Base-by-base conservation (phyloP, 2,113 vertebrate species). In the Paramormyrops kingsleyae region DNA sequence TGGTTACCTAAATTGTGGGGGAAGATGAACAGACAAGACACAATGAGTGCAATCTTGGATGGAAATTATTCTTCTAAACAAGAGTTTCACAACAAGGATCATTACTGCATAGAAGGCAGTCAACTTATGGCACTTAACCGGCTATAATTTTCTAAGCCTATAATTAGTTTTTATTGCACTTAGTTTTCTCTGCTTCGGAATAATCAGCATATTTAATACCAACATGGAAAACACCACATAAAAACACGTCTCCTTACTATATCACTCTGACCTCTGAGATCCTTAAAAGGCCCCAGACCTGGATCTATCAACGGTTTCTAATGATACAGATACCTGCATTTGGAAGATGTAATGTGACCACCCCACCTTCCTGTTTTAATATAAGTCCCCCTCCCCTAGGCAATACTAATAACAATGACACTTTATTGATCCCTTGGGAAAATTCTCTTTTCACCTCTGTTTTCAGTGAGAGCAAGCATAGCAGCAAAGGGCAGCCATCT, bases 1-100 rank as follows among this genome's bases (percentile, higher is more conserved):
- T 99, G 97, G 94, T 99, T 97, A 92, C 42, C 99, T 99, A 88
- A 47, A 93, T 49, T 62, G 21, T 17, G 21, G 6, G 44, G 44
- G 17, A 9, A 84, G 44, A 84, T 44, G 77, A 44, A 83, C 5
- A 8, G 39, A 47, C 44, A 44, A 46, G 24, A 44, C 44, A 83
- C 42, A 83, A n/a, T 47, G 17, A 83, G 44, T 83, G 42, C 35
- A 19, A 47, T 47, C 80, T 4, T 21, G 19, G 17, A 39, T 39
- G 70, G 12, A 77, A 39, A 77, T 24, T 17, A 77, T 77, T 77
- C 15, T 31, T 35, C 19, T 21, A 83, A 21, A 83, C 74, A 83
- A 46, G 27, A n/a, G 21, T 83, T 44, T 83, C 39, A 44, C 7
- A 83, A 9, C 19, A 44, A 44, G 44, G 35, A 21, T 83, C 80